phyloP scores from a whole-genome alignment of 2,888 invertebrate genomes.

The Apodemia zela region DNA sequence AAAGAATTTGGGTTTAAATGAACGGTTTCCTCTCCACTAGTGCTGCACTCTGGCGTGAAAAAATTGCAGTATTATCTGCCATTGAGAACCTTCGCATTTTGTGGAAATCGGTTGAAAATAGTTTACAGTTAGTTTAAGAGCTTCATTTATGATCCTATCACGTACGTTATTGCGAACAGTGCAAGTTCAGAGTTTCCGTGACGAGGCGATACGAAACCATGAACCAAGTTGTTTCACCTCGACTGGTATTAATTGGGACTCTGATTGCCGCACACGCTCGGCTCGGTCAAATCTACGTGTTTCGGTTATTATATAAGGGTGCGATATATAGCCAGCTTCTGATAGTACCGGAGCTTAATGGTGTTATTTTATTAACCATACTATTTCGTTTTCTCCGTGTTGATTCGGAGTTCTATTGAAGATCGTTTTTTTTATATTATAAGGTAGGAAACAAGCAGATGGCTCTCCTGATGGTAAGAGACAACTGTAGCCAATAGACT shows the following conservation, averaged over 20 bases:
- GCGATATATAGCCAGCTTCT: neutral
- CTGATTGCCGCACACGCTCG: constrained; percentile 1
- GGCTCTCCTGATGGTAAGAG: too few species aligned
- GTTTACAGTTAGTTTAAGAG: neutral
- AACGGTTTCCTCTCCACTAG: too few species aligned
- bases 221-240: neutral
- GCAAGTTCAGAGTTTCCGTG: constrained; percentile 2
- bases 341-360: neutral
- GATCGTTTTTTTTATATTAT: too few species aligned
- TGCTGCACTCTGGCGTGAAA: too few species aligned
- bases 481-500: too few species aligned
- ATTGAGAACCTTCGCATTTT: too few species aligned
- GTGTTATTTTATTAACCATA: neutral
- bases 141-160: constrained; percentile 4
- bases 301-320: neutral
- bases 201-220: neutral
- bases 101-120: neutral
- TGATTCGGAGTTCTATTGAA: too few species aligned
- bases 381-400: too few species aligned
- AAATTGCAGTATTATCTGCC: too few species aligned
- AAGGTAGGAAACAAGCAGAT: too few species aligned
- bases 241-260: neutral
- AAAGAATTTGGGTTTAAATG: too few species aligned
- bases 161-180: constrained; percentile 1
- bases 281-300: neutral